These are phyloP conservation scores for Pogonomyrmex barbatus DNA, from an alignment of 1,140 invertebrate species.

Conservation along the genomic window DNA sequence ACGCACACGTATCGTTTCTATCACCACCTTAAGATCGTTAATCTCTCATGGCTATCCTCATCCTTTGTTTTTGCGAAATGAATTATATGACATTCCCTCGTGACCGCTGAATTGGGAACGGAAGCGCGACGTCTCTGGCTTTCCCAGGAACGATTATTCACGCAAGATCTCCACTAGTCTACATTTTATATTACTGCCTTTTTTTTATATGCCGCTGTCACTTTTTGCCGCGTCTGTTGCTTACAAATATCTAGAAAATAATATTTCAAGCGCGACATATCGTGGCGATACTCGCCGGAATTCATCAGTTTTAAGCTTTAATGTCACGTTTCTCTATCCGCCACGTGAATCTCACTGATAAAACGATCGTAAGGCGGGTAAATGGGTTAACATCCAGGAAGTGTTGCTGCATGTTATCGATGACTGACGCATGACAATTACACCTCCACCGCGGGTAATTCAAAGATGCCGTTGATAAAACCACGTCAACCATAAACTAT, in stretches of 20 bases:
- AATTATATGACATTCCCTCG: background rate
- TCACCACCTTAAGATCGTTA: background rate
- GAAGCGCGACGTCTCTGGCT: background rate
- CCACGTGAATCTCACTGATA: slow-evolving; percentile 31
- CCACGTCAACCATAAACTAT: slow-evolving; percentile 13
- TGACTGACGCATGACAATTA: slow-evolving; percentile 69
- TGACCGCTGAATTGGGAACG: background rate
- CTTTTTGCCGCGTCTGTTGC: background rate
- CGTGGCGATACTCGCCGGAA: slow-evolving; percentile 9
- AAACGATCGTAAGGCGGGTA: slow-evolving; percentile 50
- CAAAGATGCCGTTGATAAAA: slow-evolving; percentile 67
- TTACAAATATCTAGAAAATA: background rate
- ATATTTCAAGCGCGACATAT: slow-evolving; percentile 24
- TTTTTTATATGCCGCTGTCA: background rate
- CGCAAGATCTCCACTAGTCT: slow-evolving; percentile 1
- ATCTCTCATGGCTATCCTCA: background rate
- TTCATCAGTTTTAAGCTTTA: slow-evolving; percentile 31
- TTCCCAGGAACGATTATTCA: slow-evolving; percentile 10
- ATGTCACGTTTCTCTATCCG: background rate
- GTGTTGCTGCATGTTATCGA: slow-evolving; percentile 67
- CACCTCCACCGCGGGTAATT: slow-evolving; percentile 63
- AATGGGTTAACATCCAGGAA: slow-evolving; percentile 80
- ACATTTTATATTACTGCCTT: slow-evolving; percentile 37
- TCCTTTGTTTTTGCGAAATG: slow-evolving; percentile 2
- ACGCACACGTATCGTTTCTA: background rate